Conservation (phyloP, 2,888 invertebrate species). For the Eupithecia dodoneata region DNA sequence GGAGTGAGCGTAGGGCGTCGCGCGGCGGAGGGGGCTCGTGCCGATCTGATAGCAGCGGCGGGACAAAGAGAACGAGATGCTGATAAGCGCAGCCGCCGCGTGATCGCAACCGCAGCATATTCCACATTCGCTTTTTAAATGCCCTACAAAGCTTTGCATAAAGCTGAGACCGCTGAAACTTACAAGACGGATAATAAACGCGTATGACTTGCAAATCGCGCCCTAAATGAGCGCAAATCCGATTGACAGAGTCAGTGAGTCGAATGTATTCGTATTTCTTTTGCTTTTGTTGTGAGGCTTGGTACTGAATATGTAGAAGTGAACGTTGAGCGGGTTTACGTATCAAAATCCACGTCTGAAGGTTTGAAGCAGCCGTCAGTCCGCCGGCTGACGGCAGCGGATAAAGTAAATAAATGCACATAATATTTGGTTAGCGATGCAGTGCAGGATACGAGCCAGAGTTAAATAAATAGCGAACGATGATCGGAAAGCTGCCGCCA, state of each 20-base stretch:
- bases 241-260: conserved; percentile 65
- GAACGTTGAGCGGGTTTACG: conserved; percentile 48
- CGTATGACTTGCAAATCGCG: conserved; percentile 70
- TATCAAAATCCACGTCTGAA: conserved; percentile 57
- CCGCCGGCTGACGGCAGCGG: conserved; percentile 55
- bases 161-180: conserved; percentile 29
- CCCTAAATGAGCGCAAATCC: conserved; percentile 71
- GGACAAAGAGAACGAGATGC: conserved; percentile 71
- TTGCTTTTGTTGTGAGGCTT: conserved; percentile 46
- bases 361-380: conserved; percentile 54
- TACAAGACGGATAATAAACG: conserved; percentile 28
- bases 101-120: conserved; percentile 63
- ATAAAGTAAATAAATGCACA: conserved; percentile 79
- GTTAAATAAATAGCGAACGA: conserved; percentile 60
- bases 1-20: conserved; percentile 52
- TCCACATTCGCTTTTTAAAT: conserved; percentile 62
- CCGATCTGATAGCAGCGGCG: conserved; percentile 72
- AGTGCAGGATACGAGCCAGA: conserved; percentile 57
- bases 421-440: conserved; percentile 77
- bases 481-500: conserved; percentile 52
- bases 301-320: conserved; percentile 64
- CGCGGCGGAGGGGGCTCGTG: conserved; percentile 57
- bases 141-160: conserved; percentile 41
- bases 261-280: conserved; percentile 47
- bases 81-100: conserved; percentile 65